Percentiles rank a stretch among this genome's conserved stretches.
Conservation (phyloP, 2,113 vertebrate species). For the Trogon surrucura region DNA sequence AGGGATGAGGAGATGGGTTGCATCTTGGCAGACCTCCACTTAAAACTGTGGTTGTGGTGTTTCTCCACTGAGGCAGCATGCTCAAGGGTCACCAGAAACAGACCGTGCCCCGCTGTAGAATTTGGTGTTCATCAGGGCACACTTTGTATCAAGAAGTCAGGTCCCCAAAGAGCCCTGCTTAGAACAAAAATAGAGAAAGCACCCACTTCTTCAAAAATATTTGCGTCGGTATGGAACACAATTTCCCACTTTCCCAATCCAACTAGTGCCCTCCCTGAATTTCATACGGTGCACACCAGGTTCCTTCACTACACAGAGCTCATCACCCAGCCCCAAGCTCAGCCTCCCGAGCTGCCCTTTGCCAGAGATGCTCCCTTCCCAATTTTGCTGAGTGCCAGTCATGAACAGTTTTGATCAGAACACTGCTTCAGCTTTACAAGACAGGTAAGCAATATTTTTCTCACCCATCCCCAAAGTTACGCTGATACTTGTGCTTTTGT, state of each 20-base stretch:
- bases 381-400: background rate
- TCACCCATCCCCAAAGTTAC: background rate
- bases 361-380: background rate
- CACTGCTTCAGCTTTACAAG: background rate
- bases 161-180: background rate
- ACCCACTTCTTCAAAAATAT: background rate
- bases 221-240: rapidly evolving
- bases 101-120: background rate
- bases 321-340: background rate
- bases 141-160: background rate
- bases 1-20: background rate
- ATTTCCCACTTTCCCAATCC: background rate
- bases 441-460: background rate
- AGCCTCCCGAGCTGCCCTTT: background rate
- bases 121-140: background rate
- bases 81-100: background rate
- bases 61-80: background rate
- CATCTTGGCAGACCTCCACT: background rate
- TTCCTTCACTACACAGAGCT: background rate
- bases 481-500: background rate
- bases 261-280: rapidly evolving
- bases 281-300: rapidly evolving
- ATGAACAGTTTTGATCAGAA: background rate
- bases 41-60: background rate
- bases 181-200: background rate